phyloP scores from a whole-genome alignment of 2,888 invertebrate genomes.

The Catocala nupta region DNA sequence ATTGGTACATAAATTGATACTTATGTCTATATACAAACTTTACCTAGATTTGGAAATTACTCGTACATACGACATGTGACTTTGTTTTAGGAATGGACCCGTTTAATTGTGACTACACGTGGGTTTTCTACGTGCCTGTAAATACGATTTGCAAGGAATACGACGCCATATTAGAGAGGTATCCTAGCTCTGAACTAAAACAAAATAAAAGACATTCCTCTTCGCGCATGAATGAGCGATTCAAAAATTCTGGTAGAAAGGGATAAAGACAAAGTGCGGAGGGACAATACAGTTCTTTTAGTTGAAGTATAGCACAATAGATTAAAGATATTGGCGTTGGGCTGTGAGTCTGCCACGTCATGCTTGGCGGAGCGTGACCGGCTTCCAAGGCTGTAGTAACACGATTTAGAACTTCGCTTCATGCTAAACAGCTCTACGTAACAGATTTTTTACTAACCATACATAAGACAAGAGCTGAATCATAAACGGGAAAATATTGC shows the following conservation, averaged over 20 bases:
- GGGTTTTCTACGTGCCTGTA: too few relatives aligned
- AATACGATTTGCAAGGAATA: too few relatives aligned
- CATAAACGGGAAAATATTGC: constrained; percentile 24
- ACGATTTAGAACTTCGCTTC: constrained; percentile 71
- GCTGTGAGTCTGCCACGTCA: constrained; percentile 72
- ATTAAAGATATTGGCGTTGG: constrained; percentile 76
- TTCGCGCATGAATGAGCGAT: constrained; percentile 22
- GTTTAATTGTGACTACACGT: too few relatives aligned
- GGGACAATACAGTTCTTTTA: background rate
- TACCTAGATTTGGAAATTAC: too few relatives aligned
- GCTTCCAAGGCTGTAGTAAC: constrained; percentile 81
- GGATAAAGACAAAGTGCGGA: constrained; percentile 2
- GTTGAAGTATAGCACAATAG: constrained; percentile 58
- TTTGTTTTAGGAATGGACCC: too few relatives aligned
- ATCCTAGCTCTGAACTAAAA: constrained; percentile 13
- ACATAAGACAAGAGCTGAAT: constrained; percentile 32
- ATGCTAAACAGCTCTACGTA: constrained; percentile 66
- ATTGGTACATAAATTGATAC: too few relatives aligned
- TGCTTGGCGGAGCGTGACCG: constrained; percentile 77
- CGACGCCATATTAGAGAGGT: too few relatives aligned
- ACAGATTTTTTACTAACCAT: constrained; percentile 55
- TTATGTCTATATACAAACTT: too few relatives aligned
- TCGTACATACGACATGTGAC: too few relatives aligned
- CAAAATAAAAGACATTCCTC: constrained; percentile 10
- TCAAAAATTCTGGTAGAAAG: constrained; percentile 1